These are phyloP conservation scores for Aphaenogaster floridana DNA, from an alignment of 1,140 invertebrate genomes.

Conservation along the genomic window DNA sequence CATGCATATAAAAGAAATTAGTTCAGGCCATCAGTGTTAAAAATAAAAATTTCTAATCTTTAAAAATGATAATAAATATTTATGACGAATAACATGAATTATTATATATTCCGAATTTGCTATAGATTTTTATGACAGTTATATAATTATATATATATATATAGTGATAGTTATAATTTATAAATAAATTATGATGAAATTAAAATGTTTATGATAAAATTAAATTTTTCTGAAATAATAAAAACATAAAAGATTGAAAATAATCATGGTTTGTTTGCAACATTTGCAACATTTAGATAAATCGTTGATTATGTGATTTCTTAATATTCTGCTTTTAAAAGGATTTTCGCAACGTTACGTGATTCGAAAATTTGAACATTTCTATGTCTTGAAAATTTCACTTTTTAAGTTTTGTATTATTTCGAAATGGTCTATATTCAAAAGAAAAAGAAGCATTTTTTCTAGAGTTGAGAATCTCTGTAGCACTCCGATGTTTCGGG, in stretches of 20 bases:
- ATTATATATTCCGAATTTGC: background rate
- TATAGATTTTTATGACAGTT: background rate
- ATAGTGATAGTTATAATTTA: background rate
- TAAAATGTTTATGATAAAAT: background rate
- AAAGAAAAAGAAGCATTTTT: background rate
- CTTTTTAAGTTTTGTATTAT: background rate
- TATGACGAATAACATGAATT: background rate
- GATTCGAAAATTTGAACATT: background rate
- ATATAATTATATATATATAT: no score
- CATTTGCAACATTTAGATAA: background rate
- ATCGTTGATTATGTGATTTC: background rate
- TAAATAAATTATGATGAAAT: background rate
- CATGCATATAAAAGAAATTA: background rate
- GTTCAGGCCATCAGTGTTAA: background rate
- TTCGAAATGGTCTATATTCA: background rate
- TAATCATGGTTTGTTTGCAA: background rate
- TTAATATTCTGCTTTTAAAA: background rate
- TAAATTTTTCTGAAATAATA: background rate
- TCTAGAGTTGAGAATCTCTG: conserved; percentile 71
- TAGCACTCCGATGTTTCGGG: conserved; percentile 66
- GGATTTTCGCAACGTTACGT: background rate
- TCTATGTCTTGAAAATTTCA: background rate
- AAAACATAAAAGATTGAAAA: background rate
- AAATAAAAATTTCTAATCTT: background rate
- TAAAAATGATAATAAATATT: conserved; percentile 13